A percentile compares a stretch with the other conserved stretches of the same genome.
Evolutionary conservation across 2,888 invertebrate species (phyloP).

Genomic region (Dichetophora obliterata): DNA sequence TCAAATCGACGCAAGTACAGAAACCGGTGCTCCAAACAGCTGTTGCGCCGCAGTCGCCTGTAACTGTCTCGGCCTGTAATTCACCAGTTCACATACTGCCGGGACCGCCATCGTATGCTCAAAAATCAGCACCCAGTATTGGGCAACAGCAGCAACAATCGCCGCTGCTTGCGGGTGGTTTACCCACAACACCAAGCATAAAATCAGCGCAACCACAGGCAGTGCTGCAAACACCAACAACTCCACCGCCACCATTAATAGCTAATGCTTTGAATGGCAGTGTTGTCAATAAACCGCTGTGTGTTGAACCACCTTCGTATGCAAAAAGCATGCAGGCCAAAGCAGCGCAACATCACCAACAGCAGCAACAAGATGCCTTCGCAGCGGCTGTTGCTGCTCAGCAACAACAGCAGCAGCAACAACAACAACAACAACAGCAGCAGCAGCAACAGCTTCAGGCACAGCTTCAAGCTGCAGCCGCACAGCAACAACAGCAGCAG

Average conservation of each 20-base stretch:
- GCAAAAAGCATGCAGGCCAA: constrained; percentile 89
- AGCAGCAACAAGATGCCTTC: constrained; percentile 56
- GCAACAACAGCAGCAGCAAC: constrained; percentile 58
- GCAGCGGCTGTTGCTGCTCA: constrained; percentile 48
- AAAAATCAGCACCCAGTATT: constrained; percentile 72
- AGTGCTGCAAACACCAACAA: constrained; percentile 68
- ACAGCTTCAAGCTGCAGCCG: constrained; percentile 45
- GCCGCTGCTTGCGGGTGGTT: constrained; percentile 69
- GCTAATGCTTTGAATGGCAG: constrained; percentile 69
- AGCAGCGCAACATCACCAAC: constrained; percentile 69
- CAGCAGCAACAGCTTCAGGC: constrained; percentile 56
- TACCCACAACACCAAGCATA: constrained; percentile 70
- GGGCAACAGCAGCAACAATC: constrained; percentile 70
- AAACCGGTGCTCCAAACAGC: constrained; percentile 96
- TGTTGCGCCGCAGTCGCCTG: constrained; percentile 88
- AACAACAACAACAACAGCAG: constrained; percentile 50
- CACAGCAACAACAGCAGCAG: constrained; percentile 53
- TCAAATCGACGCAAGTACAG: constrained; percentile 94
- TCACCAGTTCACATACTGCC: constrained; percentile 69
- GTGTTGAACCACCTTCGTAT: constrained; percentile 92
- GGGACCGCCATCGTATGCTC: constrained; percentile 88
- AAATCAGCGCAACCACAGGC: constrained; percentile 66
- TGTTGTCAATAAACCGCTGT: constrained; percentile 74
- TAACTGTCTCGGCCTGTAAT: constrained; percentile 72
- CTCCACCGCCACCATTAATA: constrained; percentile 73